Evolutionary conservation across 2,888 invertebrate species (phyloP).

Genomic region (Drosophila lutescens): DNA sequence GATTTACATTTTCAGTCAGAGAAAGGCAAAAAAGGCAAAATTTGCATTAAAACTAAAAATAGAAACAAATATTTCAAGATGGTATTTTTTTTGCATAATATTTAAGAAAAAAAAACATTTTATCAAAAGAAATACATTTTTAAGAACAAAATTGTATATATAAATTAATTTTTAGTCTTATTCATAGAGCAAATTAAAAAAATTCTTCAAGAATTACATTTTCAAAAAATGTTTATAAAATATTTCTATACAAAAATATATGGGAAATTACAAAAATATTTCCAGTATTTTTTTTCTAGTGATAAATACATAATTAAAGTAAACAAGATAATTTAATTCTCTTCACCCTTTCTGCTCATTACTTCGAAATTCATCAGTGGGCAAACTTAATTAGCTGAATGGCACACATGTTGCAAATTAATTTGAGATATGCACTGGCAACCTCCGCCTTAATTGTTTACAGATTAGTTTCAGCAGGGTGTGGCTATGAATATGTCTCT

Average conservation of each 20-base stretch:
- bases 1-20: neutral
- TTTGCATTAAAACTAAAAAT: no score
- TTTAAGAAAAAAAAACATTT: no score
- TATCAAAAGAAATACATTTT: no score
- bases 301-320: neutral
- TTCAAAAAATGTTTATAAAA: no score
- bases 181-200: no score
- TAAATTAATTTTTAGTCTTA: no score
- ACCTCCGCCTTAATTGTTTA: slow-evolving; percentile 64
- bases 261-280: no score
- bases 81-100: no score
- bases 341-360: neutral
- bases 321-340: neutral
- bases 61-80: neutral
- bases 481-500: slow-evolving; percentile 45
- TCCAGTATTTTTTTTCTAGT: no score
- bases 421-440: slow-evolving; percentile 53
- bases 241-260: no score
- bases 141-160: no score
- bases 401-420: slow-evolving; percentile 64
- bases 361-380: slow-evolving; percentile 22
- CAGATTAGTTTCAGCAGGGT: slow-evolving; percentile 74
- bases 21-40: neutral
- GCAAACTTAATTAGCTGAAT: slow-evolving; percentile 66
- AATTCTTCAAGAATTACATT: no score